Base-by-base conservation (phyloP, 2,888 invertebrate genomes). In the Melieria omissa region DNA sequence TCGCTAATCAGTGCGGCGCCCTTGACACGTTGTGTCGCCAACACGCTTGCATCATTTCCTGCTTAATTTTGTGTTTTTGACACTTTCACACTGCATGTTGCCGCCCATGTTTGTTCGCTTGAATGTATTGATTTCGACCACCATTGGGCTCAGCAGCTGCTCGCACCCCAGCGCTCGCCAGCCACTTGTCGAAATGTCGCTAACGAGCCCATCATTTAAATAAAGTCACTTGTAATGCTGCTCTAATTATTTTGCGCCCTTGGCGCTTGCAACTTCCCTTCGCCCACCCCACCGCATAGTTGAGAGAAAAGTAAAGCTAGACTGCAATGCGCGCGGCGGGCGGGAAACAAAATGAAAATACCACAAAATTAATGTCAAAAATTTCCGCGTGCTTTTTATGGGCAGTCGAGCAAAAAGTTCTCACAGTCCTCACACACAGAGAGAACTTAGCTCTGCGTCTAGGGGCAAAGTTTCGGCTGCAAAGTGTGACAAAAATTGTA, bases 321-420 rank as follows among this genome's bases (percentile, higher is more conserved):
- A 52, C 5, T 12, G 9, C 12, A 49, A 5, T n/a, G 52, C 12
- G 52, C 49, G 52, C 49, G 10, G 2, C 49, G 12, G 49, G 10
- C 2, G 12, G 10, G 49, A 49, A 49, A 62, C 45, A 16, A 60
- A n/a, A 52, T 55, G 29, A 57, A 63, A 63, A 63, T 63, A 55
- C 46, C 69, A 69, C 69, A 69, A 63, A 69, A 69, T 69, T 55
- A 63, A 69, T 69, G 63, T 69, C 55, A 63, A 62, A 69, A n/a
- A 55, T 55, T 62, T 29, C 7, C 2, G 5, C 9, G 3, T 44
- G 49, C 10, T 66, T 66, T 66, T 58, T 29, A 29, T 29, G 29
- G 29, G 29, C 29, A 29, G 29, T 29, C 29, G 29, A 29, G 29
- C 29, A 29, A 55, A 42, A 8, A 47, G 47, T 69, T 62, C 62